Percentiles rank a stretch among this genome's conserved stretches.
Evolutionary conservation across 2,888 invertebrate species (phyloP).

Genomic region (Cryptus viduatorius): DNA sequence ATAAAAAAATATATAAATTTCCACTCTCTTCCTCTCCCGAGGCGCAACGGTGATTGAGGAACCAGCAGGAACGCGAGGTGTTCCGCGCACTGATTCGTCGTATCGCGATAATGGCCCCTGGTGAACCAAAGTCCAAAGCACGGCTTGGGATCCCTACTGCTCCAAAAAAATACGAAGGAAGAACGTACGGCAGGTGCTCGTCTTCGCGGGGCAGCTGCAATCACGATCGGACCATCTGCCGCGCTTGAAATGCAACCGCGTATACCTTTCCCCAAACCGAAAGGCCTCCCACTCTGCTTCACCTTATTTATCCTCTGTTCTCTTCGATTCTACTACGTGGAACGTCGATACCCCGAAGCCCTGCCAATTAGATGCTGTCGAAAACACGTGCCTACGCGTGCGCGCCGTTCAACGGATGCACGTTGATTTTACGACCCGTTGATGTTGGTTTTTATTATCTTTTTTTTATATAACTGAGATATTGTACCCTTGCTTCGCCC

Average conservation of each 20-base stretch:
- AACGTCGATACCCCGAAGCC: conserved; percentile 64
- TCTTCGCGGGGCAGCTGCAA: conserved; percentile 80
- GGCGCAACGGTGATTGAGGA: conserved; percentile 17
- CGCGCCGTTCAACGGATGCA: conserved; percentile 65
- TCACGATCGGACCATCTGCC: conserved; percentile 82
- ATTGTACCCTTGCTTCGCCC: background rate
- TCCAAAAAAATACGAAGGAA: conserved; percentile 43
- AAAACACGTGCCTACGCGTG: conserved; percentile 78
- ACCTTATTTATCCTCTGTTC: conserved; percentile 38
- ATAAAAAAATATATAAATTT: background rate
- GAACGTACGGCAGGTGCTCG: conserved; percentile 83
- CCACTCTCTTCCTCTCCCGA: background rate
- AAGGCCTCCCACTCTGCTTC: conserved; percentile 60
- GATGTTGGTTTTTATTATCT: background rate
- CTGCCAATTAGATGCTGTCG: conserved; percentile 77
- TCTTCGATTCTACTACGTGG: conserved; percentile 55
- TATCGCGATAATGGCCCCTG: conserved; percentile 73
- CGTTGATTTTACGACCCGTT: conserved; percentile 68
- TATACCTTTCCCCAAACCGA: conserved; percentile 72
- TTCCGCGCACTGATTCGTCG: conserved; percentile 76
- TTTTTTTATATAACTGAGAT: conserved; percentile 34
- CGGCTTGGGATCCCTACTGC: background rate
- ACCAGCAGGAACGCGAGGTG: background rate
- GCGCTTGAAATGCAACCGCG: conserved; percentile 68
- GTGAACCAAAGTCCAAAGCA: conserved; percentile 20